Base-by-base conservation (phyloP, 2,888 invertebrate genomes). In the Neoitamus cyanurus region DNA sequence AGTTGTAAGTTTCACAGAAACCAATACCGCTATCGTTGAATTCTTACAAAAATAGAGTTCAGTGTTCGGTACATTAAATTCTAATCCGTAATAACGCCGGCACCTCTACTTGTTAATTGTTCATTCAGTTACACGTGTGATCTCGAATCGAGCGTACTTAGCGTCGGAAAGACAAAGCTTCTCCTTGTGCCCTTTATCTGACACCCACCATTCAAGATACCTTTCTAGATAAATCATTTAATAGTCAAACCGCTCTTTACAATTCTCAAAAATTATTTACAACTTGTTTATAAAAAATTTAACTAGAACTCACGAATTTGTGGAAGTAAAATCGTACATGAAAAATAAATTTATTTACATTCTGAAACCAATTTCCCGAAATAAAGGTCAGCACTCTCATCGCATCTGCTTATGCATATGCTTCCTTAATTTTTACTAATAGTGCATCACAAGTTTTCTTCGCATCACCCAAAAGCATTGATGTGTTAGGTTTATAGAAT, bases 401-500 rank as follows among this genome's bases (percentile, higher is more conserved):
- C n/a, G n/a, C 6, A 25, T 58, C 9, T 58, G 9, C 15, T 85
- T 78, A 86, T 34, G 73, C 69, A 82, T 85, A 86, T 4, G 25
- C 72, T 86, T 89, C 91, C 87, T 92, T 92, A 80, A 96, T 94
- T 89, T 94, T 94, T 30, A 92, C 92, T 77, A 97, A 93, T 13
- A 97, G 93, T 11, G 95, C 94, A 90, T 97, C 97, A 90, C 97
- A 97, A 6, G 96, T 97, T 90, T 97, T 96, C 93, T 97, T 97
- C 80, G 97, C 97, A 90, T 97, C 97, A 48, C 97, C 97, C 30
- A 97, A 93, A 89, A 97, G 93, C 97, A 97, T 95, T 75, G 94
- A 93, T 0, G 97, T 96, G 92, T 97, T 97, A 20, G 95, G 94
- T 90, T 97, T 97, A 93, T 97, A 97, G 93, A 97, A 97, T 87